These are phyloP conservation scores for Phortica variegata DNA, from an alignment of 1,140 invertebrate genomes.

Conservation along the genomic window DNA sequence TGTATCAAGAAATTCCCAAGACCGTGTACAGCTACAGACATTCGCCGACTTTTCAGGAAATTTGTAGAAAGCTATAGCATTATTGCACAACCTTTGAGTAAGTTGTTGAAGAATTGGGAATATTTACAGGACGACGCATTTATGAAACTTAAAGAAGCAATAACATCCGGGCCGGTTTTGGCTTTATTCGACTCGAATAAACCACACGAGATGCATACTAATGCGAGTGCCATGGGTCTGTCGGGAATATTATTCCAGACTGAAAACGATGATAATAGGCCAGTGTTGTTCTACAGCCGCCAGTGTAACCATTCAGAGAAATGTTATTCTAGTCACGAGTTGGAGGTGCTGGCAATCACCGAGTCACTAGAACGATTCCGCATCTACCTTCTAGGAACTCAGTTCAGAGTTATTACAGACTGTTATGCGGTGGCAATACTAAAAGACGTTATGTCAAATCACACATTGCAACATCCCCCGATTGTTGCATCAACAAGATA, in stretches of 20 bases:
- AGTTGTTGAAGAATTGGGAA: not conserved
- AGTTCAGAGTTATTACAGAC: constrained; percentile 14
- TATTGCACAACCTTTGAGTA: constrained; percentile 3
- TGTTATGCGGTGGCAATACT: constrained; percentile 7
- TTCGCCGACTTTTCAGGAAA: constrained; percentile 46
- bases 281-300: constrained; percentile 13
- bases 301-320: constrained; percentile 19
- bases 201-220: too few species aligned
- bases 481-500: constrained; percentile 4
- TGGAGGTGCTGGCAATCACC: constrained; percentile 24
- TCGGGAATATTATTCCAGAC: not conserved
- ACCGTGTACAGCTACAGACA: constrained; percentile 42
- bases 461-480: constrained; percentile 35
- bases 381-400: constrained; percentile 6
- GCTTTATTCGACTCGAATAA: too few species aligned
- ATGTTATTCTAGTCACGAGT: constrained; percentile 28
- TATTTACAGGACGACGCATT: not conserved
- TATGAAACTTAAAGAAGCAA: not conserved
- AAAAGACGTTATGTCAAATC: constrained; percentile 13
- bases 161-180: not conserved
- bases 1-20: constrained; percentile 37
- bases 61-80: constrained; percentile 25
- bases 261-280: not conserved
- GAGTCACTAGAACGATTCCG: constrained; percentile 12
- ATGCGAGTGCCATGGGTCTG: too few species aligned